Conservation (phyloP, 2,113 vertebrate species). For the Heterochromis multidens region DNA sequence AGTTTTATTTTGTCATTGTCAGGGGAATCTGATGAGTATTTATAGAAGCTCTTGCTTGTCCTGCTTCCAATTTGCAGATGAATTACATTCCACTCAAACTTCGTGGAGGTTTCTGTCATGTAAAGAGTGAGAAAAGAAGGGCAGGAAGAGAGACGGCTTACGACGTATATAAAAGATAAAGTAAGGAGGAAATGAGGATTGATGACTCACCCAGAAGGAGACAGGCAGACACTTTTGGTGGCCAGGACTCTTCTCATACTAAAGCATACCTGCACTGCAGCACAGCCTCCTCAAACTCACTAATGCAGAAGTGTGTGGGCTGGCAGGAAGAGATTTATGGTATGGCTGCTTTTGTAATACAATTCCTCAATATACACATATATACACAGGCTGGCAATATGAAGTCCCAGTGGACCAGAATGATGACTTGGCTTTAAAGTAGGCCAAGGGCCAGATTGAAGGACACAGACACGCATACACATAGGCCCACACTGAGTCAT, state of each 20-base stretch:
- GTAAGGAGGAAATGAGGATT: neutral
- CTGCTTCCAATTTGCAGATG: slow-evolving; percentile 58
- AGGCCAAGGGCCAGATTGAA: slow-evolving; percentile 68
- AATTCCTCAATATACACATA: slow-evolving; percentile 28
- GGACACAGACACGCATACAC: slow-evolving; percentile 25
- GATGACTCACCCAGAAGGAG: slow-evolving; percentile 42
- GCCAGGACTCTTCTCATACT: slow-evolving; percentile 22
- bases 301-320: slow-evolving; percentile 49
- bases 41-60: slow-evolving; percentile 52
- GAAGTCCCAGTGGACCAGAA: slow-evolving; percentile 36
- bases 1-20: slow-evolving; percentile 49
- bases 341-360: slow-evolving; percentile 36
- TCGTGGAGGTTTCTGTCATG: slow-evolving; percentile 17
- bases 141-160: neutral
- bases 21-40: slow-evolving; percentile 49
- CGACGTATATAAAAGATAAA: neutral
- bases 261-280: slow-evolving; percentile 57
- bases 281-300: slow-evolving; percentile 7
- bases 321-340: slow-evolving; percentile 54
- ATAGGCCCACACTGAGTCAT: slow-evolving; percentile 38
- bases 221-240: slow-evolving; percentile 36
- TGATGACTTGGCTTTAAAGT: slow-evolving; percentile 70
- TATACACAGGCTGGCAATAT: slow-evolving; percentile 22
- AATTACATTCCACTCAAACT: slow-evolving; percentile 33
- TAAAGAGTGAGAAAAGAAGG: neutral